These are phyloP conservation scores for Daboia siamensis DNA, from an alignment of 2,113 vertebrate species.

Conservation along the genomic window DNA sequence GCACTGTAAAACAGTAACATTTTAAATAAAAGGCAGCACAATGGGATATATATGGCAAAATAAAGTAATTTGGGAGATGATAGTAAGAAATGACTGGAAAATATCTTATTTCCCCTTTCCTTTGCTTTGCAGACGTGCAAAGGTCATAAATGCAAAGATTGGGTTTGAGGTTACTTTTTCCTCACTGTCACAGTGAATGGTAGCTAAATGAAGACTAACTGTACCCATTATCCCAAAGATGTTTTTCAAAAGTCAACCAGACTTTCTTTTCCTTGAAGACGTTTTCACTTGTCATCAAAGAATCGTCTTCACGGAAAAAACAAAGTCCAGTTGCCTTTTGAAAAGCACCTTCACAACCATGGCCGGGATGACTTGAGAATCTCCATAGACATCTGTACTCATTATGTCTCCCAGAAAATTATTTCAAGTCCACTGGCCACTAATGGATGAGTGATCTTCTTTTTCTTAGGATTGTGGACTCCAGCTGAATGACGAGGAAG, in stretches of 20 bases:
- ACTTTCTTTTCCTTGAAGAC: too few species aligned
- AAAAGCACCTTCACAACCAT: too few species aligned
- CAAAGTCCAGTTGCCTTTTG: too few species aligned
- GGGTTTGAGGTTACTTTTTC: too few species aligned
- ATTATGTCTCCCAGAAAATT: not conserved
- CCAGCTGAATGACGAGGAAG: slow-evolving; percentile 94
- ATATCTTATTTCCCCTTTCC: too few species aligned
- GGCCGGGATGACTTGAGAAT: not conserved
- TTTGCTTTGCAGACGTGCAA: too few species aligned
- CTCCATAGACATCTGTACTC: not conserved
- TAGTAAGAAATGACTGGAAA: not conserved
- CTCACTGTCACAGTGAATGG: too few species aligned
- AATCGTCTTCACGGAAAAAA: too few species aligned
- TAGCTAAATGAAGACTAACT: not conserved
- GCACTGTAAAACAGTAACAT: not conserved
- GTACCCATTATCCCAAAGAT: too few species aligned
- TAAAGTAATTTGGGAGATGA: not conserved
- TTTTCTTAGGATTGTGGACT: slow-evolving; percentile 86
- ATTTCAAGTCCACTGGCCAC: not conserved
- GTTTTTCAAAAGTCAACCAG: too few species aligned
- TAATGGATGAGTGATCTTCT: not conserved
- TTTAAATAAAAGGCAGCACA: not conserved
- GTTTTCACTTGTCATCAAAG: too few species aligned
- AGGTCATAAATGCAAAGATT: too few species aligned
- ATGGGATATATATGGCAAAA: not conserved